A percentile compares a stretch with the other conserved stretches of the same genome.
Conservation (phyloP, 2,888 invertebrate genomes). For the Rotaria macrura region DNA sequence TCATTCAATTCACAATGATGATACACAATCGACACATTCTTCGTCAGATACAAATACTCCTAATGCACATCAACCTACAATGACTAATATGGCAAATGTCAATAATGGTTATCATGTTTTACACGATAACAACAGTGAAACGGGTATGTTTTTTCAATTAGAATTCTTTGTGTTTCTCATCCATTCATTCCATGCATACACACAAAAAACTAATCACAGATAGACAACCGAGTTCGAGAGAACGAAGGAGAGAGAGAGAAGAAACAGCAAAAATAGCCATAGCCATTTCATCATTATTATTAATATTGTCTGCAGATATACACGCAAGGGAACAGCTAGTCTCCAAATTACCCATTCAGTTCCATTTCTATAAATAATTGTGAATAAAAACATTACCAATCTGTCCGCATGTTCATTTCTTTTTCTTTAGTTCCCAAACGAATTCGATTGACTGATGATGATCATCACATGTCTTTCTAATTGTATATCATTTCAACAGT, state of each 20-base stretch:
- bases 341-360: background rate
- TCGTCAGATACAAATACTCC: conserved; percentile 14
- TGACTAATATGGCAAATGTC: background rate
- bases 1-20: conserved; percentile 18
- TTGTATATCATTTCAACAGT: background rate
- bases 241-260: too few relatives aligned
- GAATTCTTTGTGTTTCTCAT: conserved; percentile 16
- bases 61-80: background rate
- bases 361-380: background rate
- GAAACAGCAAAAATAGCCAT: background rate
- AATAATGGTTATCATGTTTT: background rate
- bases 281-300: background rate
- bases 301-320: background rate
- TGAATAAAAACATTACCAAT: conserved; percentile 17
- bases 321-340: conserved; percentile 4
- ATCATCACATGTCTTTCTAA: background rate
- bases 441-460: background rate
- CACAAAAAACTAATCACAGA: background rate
- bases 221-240: too few relatives aligned
- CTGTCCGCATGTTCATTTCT: conserved; percentile 7
- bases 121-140: conserved; percentile 40
- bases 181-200: background rate
- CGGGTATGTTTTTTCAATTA: conserved; percentile 37
- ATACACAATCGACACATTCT: conserved; percentile 15
- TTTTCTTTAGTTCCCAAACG: background rate